Percentiles rank a stretch among this genome's conserved stretches.
Evolutionary conservation across 1,140 invertebrate species (phyloP).

Genomic region (Ceratina calcarata): DNA sequence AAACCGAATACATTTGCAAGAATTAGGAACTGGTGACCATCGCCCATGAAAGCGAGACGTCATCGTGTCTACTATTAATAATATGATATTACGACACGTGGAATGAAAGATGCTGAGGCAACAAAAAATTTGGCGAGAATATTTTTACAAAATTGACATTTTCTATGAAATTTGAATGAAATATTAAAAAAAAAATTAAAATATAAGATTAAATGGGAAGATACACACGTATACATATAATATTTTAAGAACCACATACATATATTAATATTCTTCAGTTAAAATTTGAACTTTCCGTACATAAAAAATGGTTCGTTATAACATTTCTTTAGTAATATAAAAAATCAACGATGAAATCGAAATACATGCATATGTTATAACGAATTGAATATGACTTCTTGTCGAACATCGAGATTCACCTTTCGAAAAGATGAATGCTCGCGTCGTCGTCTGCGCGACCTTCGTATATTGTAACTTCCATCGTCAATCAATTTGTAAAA

Average conservation of each 20-base stretch:
- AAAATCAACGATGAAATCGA: background rate
- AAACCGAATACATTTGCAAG: constrained; percentile 42
- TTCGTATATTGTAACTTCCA: background rate
- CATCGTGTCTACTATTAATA: background rate
- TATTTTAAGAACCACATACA: too few species aligned
- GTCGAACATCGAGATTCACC: background rate
- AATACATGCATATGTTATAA: background rate
- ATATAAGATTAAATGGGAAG: background rate
- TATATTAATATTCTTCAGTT: too few species aligned
- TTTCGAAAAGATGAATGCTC: background rate
- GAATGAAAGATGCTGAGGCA: too few species aligned
- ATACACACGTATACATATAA: background rate
- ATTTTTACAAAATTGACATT: background rate
- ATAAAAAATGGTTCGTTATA: too few species aligned
- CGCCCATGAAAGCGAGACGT: background rate
- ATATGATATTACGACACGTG: background rate
- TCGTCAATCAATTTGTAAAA: constrained; percentile 10
- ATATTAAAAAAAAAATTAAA: constrained; percentile 6
- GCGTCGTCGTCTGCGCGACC: constrained; percentile 10
- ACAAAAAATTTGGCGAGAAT: background rate
- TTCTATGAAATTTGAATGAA: background rate
- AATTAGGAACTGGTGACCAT: constrained; percentile 10
- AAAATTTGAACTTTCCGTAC: too few species aligned
- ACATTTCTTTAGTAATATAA: background rate
- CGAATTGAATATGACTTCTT: constrained; percentile 11